Percentiles rank a stretch among this genome's conserved stretches.
Conservation (phyloP, 1,140 invertebrate genomes). For the Hirudo medicinalis region DNA sequence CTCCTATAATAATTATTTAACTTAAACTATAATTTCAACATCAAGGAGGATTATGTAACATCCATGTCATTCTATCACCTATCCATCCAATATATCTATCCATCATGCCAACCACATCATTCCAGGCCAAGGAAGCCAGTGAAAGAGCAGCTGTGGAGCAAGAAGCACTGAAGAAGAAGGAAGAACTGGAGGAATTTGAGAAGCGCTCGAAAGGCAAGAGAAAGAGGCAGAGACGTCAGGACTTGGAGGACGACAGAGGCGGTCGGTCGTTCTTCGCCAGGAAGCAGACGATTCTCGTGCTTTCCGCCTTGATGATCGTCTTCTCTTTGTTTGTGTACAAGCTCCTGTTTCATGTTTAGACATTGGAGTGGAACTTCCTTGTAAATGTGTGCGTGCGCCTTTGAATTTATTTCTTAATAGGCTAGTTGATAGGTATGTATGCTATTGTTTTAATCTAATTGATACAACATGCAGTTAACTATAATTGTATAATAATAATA, state of each 20-base stretch:
- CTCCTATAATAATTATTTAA: no score
- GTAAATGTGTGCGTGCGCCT: constrained; percentile 12
- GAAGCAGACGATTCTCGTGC: constrained; percentile 25
- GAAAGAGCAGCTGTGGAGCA: constrained; percentile 4
- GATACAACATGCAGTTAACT: no score
- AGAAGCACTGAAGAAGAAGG: constrained; percentile 26
- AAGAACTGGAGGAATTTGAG: constrained; percentile 28
- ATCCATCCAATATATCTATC: no score
- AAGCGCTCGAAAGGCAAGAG: constrained; percentile 28
- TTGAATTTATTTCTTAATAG: constrained; percentile 13
- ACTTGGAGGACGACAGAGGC: constrained; percentile 21
- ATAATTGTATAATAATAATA: no score
- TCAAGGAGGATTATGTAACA: no score
- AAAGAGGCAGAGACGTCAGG: constrained; percentile 28
- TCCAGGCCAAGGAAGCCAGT: not conserved
- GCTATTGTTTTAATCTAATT: not conserved
- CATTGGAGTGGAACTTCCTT: not conserved
- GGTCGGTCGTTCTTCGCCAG: constrained; percentile 24
- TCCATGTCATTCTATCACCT: no score
- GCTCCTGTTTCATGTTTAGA: constrained; percentile 19
- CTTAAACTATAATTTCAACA: no score
- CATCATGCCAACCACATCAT: not conserved
- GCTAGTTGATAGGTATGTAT: constrained; percentile 12
- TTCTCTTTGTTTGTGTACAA: constrained; percentile 27
- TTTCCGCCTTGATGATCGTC: constrained; percentile 24